phyloP scores from a whole-genome alignment of 2,888 invertebrate genomes.

The Pelosia muscerda region DNA sequence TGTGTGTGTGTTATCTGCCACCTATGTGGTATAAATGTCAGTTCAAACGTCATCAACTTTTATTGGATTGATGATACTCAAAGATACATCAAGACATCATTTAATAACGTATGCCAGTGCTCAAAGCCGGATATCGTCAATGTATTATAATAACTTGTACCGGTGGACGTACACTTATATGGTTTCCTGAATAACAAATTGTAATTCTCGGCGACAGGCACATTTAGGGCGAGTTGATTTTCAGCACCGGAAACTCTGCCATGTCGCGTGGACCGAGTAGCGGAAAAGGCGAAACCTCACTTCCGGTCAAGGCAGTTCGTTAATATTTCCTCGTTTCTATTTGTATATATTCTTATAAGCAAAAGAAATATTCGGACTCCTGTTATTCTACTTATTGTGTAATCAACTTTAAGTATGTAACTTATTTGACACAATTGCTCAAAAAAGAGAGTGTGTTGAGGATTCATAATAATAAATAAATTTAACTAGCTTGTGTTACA shows the following conservation, averaged over 20 bases:
- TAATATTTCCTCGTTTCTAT: conserved; percentile 54
- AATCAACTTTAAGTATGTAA: neutral
- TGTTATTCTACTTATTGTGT: neutral
- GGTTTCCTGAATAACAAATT: conserved; percentile 49
- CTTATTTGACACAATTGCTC: neutral
- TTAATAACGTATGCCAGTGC: neutral
- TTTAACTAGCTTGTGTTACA: too few relatives aligned
- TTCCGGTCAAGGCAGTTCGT: conserved; percentile 59
- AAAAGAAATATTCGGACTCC: neutral
- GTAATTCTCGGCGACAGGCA: conserved; percentile 44
- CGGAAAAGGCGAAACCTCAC: conserved; percentile 67
- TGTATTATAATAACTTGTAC: conserved; percentile 22
- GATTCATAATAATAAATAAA: too few relatives aligned
- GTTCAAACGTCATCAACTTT: neutral
- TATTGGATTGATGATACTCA: neutral
- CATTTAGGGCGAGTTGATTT: conserved; percentile 54
- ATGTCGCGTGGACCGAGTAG: conserved; percentile 66
- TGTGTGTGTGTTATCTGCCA: too few relatives aligned
- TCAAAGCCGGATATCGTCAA: neutral
- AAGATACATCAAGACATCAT: neutral
- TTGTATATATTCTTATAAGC: conserved; percentile 28
- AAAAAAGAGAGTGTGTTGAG: neutral
- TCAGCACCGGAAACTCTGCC: conserved; percentile 62
- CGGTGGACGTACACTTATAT: conserved; percentile 30
- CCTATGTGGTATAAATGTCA: neutral